These are phyloP conservation scores for Dynastes tityus DNA, from an alignment of 2,888 invertebrate genomes.

Conservation along the genomic window DNA sequence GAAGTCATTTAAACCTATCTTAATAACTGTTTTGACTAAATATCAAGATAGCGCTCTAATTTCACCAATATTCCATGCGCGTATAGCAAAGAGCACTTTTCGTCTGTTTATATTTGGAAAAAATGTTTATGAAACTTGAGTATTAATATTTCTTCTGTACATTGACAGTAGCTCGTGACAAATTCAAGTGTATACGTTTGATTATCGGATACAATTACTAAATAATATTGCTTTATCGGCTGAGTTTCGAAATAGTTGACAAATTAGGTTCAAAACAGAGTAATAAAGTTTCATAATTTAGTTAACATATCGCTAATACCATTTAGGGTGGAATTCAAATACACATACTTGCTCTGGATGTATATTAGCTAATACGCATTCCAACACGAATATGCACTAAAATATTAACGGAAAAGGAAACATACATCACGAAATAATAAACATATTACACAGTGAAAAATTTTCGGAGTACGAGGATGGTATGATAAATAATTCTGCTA, in stretches of 20 bases:
- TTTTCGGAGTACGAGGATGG: too few relatives aligned
- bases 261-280: slow-evolving; percentile 35
- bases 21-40: slow-evolving; percentile 40
- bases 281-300: slow-evolving; percentile 31
- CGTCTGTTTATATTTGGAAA: slow-evolving; percentile 31
- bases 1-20: slow-evolving; percentile 29
- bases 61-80: neutral
- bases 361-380: neutral
- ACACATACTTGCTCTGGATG: neutral
- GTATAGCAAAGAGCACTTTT: neutral
- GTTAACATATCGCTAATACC: neutral
- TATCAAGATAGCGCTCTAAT: slow-evolving; percentile 26
- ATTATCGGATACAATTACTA: slow-evolving; percentile 30
- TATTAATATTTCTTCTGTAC: slow-evolving; percentile 18
- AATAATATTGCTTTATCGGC: slow-evolving; percentile 28
- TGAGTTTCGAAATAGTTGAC: slow-evolving; percentile 35
- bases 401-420: neutral
- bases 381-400: neutral
- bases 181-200: slow-evolving; percentile 19
- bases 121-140: slow-evolving; percentile 28
- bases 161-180: slow-evolving; percentile 10
- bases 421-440: neutral
- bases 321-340: slow-evolving; percentile 17
- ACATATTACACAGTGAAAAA: too few relatives aligned
- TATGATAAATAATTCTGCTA: too few relatives aligned